phyloP scores from a whole-genome alignment of 2,888 invertebrate genomes.

The Erynnis tages region DNA sequence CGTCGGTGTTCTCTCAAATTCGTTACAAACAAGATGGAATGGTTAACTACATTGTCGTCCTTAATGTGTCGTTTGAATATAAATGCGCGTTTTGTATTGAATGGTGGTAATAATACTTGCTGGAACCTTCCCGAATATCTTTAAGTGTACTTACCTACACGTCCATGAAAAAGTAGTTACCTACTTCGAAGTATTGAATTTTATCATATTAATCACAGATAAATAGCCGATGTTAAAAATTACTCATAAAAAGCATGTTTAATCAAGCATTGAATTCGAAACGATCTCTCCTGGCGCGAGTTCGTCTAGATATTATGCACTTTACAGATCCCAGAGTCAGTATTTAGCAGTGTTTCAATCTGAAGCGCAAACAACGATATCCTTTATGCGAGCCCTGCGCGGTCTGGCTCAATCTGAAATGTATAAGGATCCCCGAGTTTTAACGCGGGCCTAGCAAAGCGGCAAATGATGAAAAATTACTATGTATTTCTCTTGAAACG shows the following conservation, averaged over 20 bases:
- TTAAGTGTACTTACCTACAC: too few species aligned
- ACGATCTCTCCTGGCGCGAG: neutral
- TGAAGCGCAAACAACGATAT: conserved; percentile 13
- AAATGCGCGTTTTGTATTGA: conserved; percentile 18
- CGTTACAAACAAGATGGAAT: conserved; percentile 40
- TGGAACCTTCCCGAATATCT: too few species aligned
- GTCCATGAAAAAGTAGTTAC: neutral
- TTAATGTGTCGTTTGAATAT: conserved; percentile 23
- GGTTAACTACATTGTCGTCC: conserved; percentile 33
- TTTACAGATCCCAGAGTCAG: neutral
- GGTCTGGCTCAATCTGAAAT: conserved; percentile 20
- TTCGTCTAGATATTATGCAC: neutral
- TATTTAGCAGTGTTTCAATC: conserved; percentile 18
- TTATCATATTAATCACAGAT: too few species aligned
- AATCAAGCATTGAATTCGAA: neutral
- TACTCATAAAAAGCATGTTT: too few species aligned
- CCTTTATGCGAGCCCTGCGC: conserved; percentile 20
- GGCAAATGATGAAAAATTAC: conserved; percentile 25
- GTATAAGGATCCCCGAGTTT: conserved; percentile 23
- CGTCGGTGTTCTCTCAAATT: conserved; percentile 47
- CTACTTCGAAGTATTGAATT: too few species aligned
- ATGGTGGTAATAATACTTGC: too few species aligned
- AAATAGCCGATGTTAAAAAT: too few species aligned
- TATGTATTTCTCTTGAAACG: conserved; percentile 21
- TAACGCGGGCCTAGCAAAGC: conserved; percentile 16